Percentiles rank a stretch among this genome's conserved stretches.
Conservation (phyloP, 1,140 invertebrate genomes). For the Catajapyx aquilonaris region DNA sequence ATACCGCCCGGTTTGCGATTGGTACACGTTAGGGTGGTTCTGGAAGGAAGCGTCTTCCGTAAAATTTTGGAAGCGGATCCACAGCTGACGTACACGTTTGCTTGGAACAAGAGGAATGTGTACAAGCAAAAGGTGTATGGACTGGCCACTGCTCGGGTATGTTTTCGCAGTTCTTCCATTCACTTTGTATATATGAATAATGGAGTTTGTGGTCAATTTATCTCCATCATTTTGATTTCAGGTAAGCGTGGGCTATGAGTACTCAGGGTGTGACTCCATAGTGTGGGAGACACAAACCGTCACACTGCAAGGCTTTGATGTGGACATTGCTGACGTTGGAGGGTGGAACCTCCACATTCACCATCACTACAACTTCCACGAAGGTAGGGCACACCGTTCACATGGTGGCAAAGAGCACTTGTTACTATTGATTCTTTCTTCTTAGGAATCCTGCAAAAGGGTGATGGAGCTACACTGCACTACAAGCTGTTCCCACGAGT, state of each 20-base stretch:
- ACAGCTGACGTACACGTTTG: slow-evolving; percentile 80
- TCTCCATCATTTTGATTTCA: slow-evolving; percentile 14
- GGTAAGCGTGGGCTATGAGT: slow-evolving; percentile 69
- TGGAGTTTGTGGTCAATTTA: background rate
- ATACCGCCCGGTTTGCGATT: slow-evolving; percentile 60
- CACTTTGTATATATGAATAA: too few relatives aligned
- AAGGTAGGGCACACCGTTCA: slow-evolving; percentile 30
- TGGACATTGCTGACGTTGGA: slow-evolving; percentile 89
- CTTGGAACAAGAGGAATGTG: slow-evolving; percentile 92
- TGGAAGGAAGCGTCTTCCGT: slow-evolving; percentile 76
- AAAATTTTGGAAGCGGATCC: slow-evolving; percentile 90
- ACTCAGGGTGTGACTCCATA: slow-evolving; percentile 58
- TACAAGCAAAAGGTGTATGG: slow-evolving; percentile 72
- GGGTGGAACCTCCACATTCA: slow-evolving; percentile 96
- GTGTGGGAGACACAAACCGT: slow-evolving; percentile 90
- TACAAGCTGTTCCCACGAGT: slow-evolving; percentile 79
- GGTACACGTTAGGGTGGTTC: slow-evolving; percentile 72
- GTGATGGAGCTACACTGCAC: slow-evolving; percentile 81
- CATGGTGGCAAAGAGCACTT: slow-evolving; percentile 2
- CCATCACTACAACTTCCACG: slow-evolving; percentile 94
- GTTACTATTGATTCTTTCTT: slow-evolving; percentile 5
- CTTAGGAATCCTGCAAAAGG: slow-evolving; percentile 71
- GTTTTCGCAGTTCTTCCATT: background rate
- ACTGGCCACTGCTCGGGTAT: slow-evolving; percentile 14
- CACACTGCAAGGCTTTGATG: slow-evolving; percentile 86